Base-by-base conservation (phyloP, 92 coral and sea anemone genomes). In the Umimayanthus chanpuru region DNA sequence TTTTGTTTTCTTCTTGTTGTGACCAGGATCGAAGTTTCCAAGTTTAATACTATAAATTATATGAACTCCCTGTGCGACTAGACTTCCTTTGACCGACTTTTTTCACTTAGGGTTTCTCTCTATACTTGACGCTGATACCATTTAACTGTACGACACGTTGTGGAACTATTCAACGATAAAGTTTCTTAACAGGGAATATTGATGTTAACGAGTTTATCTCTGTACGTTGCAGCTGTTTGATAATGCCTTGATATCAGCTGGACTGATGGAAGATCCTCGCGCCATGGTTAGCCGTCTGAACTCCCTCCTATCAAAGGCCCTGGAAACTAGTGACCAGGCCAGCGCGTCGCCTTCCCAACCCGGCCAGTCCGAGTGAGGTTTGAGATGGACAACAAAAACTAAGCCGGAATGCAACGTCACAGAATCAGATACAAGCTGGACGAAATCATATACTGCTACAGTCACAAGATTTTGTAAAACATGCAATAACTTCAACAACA, bases 231-330 rank as follows among this genome's bases (percentile, higher is more conserved):
- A 97, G 99, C 73, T 97, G 68, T 95, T 92, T 78, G 99, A 97
- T 85, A 97, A 95, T 89, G 99, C 98, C 40, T 88, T 97, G 91
- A 95, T 97, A 89, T 93, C 99, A 61, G 99, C 99, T 55, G 99
- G 99, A 77, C 88, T 97, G 88, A 93, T 95, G 50, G 92, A 97
- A 74, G 99, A 97, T 87, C 99, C 99, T 6, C 91, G 99, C 9
- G 90, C 94, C 85, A 97, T 97, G 99, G 92, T 97, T 88, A 97
- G 97, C 90, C 90, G 99, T 18, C 89, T 97, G 65, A 97, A 92
- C 75, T 85, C 94, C 25, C 86, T 97, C 39, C 91, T 97, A 64
- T 87, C 87, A 50, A 94, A 94, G 78, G 98, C 92, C 43, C 88
- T 97, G 79, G 98, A 94, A 56, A 72, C 89, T 28, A 84, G 86